Evolutionary conservation across 2,797 vertebrate genomes (phyloP), one percentile per base, ranked within the genome.

Genomic region (Enteromius thamalakanensis): DNA sequence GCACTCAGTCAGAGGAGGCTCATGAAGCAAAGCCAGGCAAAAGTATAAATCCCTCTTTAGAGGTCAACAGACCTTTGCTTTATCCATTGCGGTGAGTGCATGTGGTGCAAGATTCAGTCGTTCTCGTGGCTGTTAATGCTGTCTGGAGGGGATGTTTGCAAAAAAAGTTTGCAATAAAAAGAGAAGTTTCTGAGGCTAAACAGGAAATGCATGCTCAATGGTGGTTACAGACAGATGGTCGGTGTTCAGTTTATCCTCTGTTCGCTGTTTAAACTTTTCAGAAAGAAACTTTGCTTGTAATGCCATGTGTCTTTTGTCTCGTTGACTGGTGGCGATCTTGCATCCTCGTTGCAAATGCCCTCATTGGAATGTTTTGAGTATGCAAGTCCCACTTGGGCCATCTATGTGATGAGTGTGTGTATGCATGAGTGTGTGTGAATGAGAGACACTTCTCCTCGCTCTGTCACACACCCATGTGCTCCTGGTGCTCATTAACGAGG

Each of bases 401-500:
- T 83, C 76, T 71, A 12, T 77, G 53, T 83, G 67, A 67, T 67
- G 71, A 10, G 19, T 80, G 67, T 40, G 69, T 29, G 32, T 37
- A 29, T 53, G 47, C 55, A 64, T 72, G 70, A 40, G 49, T 80
- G 70, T 80, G 53, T 67, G 71, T 60, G 65, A 40, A 80, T 64
- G 71, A 79, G 70, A 65, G 67, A 58, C 76, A 42, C 58, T 82
- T 86, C 76, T 70, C 55, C 49, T 64, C 53, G 76, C 78, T 82
- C 74, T 80, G 72, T 68, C 69, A 77, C 68, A 81, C 84, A 79
- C 79, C 68, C 68, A 83, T 80, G 84, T 67, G 77, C 80, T 89
- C 90, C 85, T 88, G 6, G 82, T 5, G 86, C 92, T 93, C 91
- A 92, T 94, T 93, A 93, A 89, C 87, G 75, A 88, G 84, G 88